phyloP scores from a whole-genome alignment of 2,113 vertebrate genomes.

The Corythornis vintsioides region DNA sequence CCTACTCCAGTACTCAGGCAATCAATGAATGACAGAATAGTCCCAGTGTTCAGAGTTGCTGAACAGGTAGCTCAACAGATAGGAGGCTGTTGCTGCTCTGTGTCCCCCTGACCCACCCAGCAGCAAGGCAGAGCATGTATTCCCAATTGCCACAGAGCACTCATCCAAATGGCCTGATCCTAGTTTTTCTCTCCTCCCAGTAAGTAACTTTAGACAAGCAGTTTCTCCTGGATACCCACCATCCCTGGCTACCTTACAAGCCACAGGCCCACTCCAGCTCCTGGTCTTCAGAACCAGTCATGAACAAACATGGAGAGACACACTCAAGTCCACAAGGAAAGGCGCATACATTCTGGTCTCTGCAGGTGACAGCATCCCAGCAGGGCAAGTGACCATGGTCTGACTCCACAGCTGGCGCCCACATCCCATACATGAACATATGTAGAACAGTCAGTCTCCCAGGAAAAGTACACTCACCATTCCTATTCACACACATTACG shows the following conservation, averaged over 20 bases:
- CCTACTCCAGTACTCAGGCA: neutral
- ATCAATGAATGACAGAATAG: neutral
- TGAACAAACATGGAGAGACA: neutral
- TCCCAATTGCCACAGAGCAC: neutral
- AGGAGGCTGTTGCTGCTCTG: neutral
- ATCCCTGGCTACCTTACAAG: neutral
- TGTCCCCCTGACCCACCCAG: neutral
- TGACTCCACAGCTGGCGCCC: neutral
- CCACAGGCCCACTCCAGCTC: neutral
- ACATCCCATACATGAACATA: neutral
- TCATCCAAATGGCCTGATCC: neutral
- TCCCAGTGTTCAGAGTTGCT: neutral
- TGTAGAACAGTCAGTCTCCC: neutral
- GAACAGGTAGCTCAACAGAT: neutral
- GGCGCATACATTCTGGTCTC: neutral
- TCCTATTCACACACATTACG: neutral
- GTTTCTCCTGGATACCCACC: neutral
- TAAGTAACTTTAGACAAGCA: neutral
- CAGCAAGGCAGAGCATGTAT: neutral
- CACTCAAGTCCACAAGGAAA: neutral
- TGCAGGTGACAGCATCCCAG: neutral
- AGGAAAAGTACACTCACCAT: neutral
- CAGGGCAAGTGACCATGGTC: rapidly evolving
- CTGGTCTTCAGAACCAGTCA: neutral
- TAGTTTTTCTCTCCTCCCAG: neutral